Evolutionary conservation across 2,113 vertebrate species (phyloP).

Genomic region (Psittacula cyanocephala): DNA sequence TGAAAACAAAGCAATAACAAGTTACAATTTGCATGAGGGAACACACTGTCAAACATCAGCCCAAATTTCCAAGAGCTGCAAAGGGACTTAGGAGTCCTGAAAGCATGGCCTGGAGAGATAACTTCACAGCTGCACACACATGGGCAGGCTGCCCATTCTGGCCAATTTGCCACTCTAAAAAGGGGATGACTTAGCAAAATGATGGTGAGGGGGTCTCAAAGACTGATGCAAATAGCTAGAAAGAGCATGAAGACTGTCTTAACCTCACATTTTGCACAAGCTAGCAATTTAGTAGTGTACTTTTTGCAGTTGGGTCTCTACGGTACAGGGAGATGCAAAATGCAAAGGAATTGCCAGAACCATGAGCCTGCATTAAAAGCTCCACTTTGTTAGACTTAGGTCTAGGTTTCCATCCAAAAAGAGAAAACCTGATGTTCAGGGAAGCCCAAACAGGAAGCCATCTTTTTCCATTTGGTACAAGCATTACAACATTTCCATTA

Average conservation of each 20-base stretch:
- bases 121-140: background rate
- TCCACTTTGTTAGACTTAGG: background rate
- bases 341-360: accelerated
- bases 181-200: background rate
- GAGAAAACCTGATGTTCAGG: background rate
- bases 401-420: background rate
- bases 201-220: background rate
- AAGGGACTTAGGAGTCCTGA: background rate
- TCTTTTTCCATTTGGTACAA: background rate
- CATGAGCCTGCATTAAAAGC: accelerated
- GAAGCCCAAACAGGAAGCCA: background rate
- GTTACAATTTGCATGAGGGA: background rate
- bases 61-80: background rate
- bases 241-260: background rate
- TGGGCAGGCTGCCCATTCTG: too few species aligned
- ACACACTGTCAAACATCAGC: background rate
- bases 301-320: background rate
- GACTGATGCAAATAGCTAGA: background rate
- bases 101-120: background rate
- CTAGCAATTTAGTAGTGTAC: background rate
- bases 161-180: background rate
- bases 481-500: background rate
- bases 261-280: background rate
- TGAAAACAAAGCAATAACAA: background rate
- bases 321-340: accelerated